A percentile compares a stretch with the other conserved stretches of the same genome.
Conservation (phyloP, 1,140 invertebrate genomes). For the Danaus melanippus region DNA sequence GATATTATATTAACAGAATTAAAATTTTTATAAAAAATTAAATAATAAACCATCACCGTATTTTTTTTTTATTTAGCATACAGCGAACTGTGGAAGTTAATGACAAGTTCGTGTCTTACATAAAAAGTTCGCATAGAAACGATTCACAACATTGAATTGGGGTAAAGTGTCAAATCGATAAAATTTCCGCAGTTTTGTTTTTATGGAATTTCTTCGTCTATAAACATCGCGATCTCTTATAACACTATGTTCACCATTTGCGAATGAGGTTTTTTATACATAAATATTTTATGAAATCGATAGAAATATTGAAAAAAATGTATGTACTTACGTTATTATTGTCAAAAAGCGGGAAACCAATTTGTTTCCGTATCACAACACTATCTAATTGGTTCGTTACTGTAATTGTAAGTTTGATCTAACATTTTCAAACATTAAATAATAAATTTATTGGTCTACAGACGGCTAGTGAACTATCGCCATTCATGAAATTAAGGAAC, state of each 20-base stretch:
- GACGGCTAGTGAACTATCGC: conserved; percentile 49
- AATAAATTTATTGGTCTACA: conserved; percentile 49
- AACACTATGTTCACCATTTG: no score
- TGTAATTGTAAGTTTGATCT: conserved; percentile 45
- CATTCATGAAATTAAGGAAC: conserved; percentile 63
- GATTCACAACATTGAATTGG: conserved; percentile 53
- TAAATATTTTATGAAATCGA: background rate
- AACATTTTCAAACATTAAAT: conserved; percentile 63
- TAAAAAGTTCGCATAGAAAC: conserved; percentile 28
- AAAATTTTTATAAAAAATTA: no score
- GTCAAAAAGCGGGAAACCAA: conserved; percentile 44
- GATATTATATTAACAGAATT: no score
- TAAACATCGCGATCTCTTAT: no score
- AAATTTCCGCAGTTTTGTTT: conserved; percentile 72
- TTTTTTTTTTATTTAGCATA: no score
- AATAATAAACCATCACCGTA: no score
- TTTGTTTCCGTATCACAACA: conserved; percentile 38
- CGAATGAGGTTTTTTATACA: no score
- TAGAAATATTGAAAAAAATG: conserved; percentile 14
- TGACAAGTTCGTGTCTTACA: conserved; percentile 23
- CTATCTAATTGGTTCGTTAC: conserved; percentile 61
- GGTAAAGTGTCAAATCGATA: conserved; percentile 70
- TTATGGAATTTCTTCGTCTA: conserved; percentile 32
- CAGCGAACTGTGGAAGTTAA: no score
- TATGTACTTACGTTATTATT: conserved; percentile 49